A percentile compares a stretch with the other conserved stretches of the same genome.
Evolutionary conservation across 2,113 vertebrate species (phyloP).

Genomic region (Sciurus niger): DNA sequence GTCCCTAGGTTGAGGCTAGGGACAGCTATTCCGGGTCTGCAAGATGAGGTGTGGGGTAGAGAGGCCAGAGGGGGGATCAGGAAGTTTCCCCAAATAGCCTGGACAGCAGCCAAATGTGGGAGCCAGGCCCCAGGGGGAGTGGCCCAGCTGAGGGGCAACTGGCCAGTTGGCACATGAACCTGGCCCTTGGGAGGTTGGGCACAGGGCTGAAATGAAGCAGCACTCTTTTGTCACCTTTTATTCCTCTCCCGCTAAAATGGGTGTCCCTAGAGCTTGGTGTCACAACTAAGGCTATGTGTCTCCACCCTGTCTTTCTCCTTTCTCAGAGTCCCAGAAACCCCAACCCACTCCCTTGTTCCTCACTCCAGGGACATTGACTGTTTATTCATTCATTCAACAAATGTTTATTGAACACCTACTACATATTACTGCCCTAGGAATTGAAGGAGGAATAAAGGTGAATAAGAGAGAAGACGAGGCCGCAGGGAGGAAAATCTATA

Average conservation of each 20-base stretch:
- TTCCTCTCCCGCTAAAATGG: neutral
- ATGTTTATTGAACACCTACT: neutral
- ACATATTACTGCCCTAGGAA: neutral
- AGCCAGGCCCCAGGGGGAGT: neutral
- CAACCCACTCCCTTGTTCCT: neutral
- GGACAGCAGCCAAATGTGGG: constrained; percentile 46
- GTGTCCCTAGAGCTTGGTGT: neutral
- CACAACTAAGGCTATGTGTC: neutral
- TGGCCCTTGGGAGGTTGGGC: constrained; percentile 54
- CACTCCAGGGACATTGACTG: neutral
- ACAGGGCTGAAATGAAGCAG: neutral
- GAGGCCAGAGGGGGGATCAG: constrained; percentile 48
- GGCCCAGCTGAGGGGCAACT: neutral
- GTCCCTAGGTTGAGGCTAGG: constrained; percentile 33
- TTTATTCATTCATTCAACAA: neutral
- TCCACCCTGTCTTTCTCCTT: neutral
- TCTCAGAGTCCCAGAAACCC: neutral
- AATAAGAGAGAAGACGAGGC: neutral
- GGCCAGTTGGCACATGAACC: constrained; percentile 1
- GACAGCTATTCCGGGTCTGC: constrained; percentile 60
- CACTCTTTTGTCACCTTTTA: neutral
- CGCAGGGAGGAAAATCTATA: neutral
- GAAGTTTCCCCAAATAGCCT: constrained; percentile 77
- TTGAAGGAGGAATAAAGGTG: neutral
- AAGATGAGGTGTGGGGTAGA: constrained; percentile 52